Base-by-base conservation (phyloP, 2,113 vertebrate genomes). In the Cathartes aura region DNA sequence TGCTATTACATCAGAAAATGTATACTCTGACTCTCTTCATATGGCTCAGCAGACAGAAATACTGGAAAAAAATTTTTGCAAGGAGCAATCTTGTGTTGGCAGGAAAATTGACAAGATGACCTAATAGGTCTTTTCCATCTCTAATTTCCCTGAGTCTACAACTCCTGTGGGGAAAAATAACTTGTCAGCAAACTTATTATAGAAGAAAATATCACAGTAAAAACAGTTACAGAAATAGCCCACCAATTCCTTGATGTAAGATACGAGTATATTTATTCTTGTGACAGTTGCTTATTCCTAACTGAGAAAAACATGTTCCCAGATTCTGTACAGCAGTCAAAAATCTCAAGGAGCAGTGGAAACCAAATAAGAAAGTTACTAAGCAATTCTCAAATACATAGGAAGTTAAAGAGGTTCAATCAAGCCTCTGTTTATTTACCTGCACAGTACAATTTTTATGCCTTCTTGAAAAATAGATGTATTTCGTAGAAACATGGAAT, bases 51-150 rank as follows among this genome's bases (percentile, higher is more conserved):
- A 75, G 60, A 68, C 22, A 87, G 47, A 83, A 95, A 89, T 42
- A 84, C 42, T 91, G 63, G 50, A 93, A 68, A 91, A 86, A 80
- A 52, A 43, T 6, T 80, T 79, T 79, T 87, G 18, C 43, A 87
- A 91, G 82, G 24, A 90, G 42, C 30, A 89, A 82, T 92, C 75
- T 71, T 85, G 58, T 76, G 85, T 85, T 95, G 94, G 93, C 87
- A 96, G 70, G 47, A 84, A 93, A 96, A 96, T 64, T 91, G 82
- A 96, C 95, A 96, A 87, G 71, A 94, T 87, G 89, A 97, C 76
- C 83, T 89, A 93, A 85, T 78, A 89, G 59, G 85, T 92, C 93
- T 92, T 96, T 92, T 96, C 80, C 72, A 87, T 87, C 73, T 92
- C 66, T 97, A 83, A 94, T 94, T 89, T 94, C 78, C 84, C 78